Evolutionary conservation across 2,113 vertebrate species (phyloP).

Genomic region (Forbesichthys agassizii): DNA sequence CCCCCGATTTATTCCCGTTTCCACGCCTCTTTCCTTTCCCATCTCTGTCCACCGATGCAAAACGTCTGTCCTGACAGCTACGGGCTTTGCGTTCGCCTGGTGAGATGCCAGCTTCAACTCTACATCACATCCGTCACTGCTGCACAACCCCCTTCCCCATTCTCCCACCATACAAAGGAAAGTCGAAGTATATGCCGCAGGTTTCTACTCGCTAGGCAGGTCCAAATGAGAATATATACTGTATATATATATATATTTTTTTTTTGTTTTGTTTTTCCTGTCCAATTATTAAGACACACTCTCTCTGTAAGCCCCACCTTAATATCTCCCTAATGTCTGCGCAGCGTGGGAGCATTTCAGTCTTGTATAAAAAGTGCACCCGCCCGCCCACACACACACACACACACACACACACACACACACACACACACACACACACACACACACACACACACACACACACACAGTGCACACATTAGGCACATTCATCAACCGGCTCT

Average conservation of each 20-base stretch:
- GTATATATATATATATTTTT: too few species aligned
- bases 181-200: constrained; percentile 17
- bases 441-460: constrained; percentile 1
- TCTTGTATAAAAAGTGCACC: constrained; percentile 35
- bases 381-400: too few species aligned
- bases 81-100: constrained; percentile 44
- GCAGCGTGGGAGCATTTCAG: constrained; percentile 39
- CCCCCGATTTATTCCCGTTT: not conserved
- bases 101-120: constrained; percentile 43
- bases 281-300: constrained; percentile 49
- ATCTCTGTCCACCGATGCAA: constrained; percentile 22
- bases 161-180: constrained; percentile 13
- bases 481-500: not conserved
- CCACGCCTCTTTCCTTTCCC: constrained; percentile 7
- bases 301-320: constrained; percentile 23
- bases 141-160: constrained; percentile 8
- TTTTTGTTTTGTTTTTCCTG: constrained; percentile 14
- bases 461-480: not conserved
- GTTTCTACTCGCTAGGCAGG: constrained; percentile 43
- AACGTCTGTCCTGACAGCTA: constrained; percentile 46
- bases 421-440: not conserved
- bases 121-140: constrained; percentile 53
- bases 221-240: constrained; percentile 48
- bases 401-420: constrained; percentile 1
- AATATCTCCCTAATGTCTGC: constrained; percentile 53